Percentiles rank a stretch among this genome's conserved stretches.
These are phyloP conservation scores for Cardinalis cardinalis DNA, from an alignment of 2,113 vertebrate species.

Conservation along the genomic window DNA sequence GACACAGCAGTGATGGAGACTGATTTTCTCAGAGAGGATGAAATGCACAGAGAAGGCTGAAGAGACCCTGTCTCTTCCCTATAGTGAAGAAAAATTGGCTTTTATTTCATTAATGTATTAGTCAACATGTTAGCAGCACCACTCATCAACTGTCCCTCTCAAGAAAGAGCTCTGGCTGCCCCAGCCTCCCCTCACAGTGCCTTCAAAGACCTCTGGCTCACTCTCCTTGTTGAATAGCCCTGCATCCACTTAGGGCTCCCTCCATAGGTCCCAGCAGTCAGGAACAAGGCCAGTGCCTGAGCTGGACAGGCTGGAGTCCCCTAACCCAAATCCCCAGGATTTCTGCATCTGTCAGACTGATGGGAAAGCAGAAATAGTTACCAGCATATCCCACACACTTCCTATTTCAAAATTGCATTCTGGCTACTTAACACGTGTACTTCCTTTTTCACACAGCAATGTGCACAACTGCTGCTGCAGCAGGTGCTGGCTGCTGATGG, in stretches of 20 bases:
- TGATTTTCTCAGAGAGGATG: neutral
- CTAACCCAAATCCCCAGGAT: accelerated
- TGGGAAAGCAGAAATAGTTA: constrained; percentile 48
- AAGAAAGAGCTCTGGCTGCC: neutral
- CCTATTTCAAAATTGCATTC: constrained; percentile 12
- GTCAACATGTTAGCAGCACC: neutral
- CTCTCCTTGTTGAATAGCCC: neutral
- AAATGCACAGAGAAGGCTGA: neutral
- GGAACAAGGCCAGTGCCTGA: neutral
- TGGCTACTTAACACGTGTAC: neutral
- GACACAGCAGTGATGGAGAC: neutral
- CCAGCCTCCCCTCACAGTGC: neutral
- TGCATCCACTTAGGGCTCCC: accelerated
- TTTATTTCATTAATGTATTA: neutral
- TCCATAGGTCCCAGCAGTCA: accelerated
- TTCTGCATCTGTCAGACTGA: neutral
- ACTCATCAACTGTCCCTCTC: neutral
- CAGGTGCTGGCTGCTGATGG: neutral
- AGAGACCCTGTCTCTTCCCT: neutral
- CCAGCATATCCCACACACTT: neutral
- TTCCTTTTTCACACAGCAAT: constrained; percentile 8
- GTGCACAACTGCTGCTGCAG: neutral
- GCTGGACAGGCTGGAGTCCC: neutral
- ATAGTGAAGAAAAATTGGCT: neutral
- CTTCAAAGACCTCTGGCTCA: neutral